Conservation (phyloP, 1,140 invertebrate species). For the Samia ricini region DNA sequence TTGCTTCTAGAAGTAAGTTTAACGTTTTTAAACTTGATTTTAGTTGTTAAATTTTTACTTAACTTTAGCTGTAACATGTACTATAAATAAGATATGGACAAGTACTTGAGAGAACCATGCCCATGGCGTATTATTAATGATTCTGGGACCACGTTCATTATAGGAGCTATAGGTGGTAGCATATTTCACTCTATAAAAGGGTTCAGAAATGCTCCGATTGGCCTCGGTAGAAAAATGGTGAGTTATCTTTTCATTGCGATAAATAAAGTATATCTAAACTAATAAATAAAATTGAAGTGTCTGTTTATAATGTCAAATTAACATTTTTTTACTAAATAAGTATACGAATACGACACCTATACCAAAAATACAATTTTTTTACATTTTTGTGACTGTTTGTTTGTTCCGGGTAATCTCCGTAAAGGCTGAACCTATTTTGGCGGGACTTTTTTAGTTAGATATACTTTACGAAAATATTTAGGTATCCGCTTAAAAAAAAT, state of each 20-base stretch:
- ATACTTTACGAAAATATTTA: too few species aligned
- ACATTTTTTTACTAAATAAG: too few species aligned
- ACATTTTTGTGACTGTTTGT: too few species aligned
- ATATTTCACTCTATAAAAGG: conserved; percentile 98
- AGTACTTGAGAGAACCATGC: conserved; percentile 95
- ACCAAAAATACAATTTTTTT: too few species aligned
- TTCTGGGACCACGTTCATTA: conserved; percentile 98
- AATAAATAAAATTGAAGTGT: too few species aligned
- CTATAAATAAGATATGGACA: conserved; percentile 84
- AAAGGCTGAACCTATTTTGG: too few species aligned
- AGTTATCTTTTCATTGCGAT: conserved; percentile 24
- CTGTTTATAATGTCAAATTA: too few species aligned
- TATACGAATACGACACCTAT: too few species aligned
- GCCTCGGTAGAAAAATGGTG: conserved; percentile 85
- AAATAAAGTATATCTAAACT: not conserved
- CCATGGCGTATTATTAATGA: conserved; percentile 99
- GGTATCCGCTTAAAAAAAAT: too few species aligned
- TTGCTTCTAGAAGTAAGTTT: not conserved
- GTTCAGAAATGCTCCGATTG: conserved; percentile 96
- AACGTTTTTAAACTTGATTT: not conserved
- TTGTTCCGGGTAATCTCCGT: too few species aligned
- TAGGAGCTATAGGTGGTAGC: conserved; percentile 98
- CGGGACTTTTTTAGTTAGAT: too few species aligned
- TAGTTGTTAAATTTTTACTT: conserved; percentile 64
- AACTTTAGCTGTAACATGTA: conserved; percentile 38